These are phyloP conservation scores for Neoascia interrupta DNA, from an alignment of 2,888 invertebrate species.

Conservation along the genomic window DNA sequence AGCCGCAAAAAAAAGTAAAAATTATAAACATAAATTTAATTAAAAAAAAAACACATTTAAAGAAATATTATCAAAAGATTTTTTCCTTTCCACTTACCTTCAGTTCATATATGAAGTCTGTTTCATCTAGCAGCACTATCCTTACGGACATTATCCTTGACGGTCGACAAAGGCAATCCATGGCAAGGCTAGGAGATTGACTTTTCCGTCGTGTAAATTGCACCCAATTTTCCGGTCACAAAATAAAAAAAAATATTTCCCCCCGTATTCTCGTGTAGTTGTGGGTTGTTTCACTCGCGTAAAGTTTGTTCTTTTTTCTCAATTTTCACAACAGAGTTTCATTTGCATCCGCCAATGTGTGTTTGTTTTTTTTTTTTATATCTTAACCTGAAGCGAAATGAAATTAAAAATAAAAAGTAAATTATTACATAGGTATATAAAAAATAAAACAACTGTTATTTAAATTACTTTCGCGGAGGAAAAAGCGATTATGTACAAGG, in stretches of 20 bases:
- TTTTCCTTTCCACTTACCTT: constrained; percentile 86
- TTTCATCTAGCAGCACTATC: constrained; percentile 93
- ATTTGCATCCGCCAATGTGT: constrained; percentile 4
- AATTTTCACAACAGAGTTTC: constrained; percentile 11
- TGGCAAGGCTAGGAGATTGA: too few species aligned
- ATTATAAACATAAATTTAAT: too few species aligned
- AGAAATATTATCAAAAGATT: too few species aligned
- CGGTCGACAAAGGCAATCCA: constrained; percentile 80
- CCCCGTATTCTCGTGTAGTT: too few species aligned
- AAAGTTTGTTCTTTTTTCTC: constrained; percentile 11
- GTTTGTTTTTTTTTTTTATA: background rate
- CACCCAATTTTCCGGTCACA: constrained; percentile 37
- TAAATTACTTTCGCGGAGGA: constrained; percentile 41
- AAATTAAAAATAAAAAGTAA: constrained; percentile 39
- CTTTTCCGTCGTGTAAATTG: constrained; percentile 24
- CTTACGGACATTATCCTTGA: constrained; percentile 82
- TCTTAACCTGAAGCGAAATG: constrained; percentile 56
- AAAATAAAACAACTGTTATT: too few species aligned
- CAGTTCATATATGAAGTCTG: constrained; percentile 93
- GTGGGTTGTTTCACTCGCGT: constrained; percentile 5
- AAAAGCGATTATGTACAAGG: background rate
- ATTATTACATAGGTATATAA: constrained; percentile 2
- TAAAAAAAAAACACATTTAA: too few species aligned
- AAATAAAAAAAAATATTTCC: background rate
- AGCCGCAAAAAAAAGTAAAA: too few species aligned